Evolutionary conservation across 2,113 vertebrate species (phyloP).

Genomic region (Taxidea taxus): DNA sequence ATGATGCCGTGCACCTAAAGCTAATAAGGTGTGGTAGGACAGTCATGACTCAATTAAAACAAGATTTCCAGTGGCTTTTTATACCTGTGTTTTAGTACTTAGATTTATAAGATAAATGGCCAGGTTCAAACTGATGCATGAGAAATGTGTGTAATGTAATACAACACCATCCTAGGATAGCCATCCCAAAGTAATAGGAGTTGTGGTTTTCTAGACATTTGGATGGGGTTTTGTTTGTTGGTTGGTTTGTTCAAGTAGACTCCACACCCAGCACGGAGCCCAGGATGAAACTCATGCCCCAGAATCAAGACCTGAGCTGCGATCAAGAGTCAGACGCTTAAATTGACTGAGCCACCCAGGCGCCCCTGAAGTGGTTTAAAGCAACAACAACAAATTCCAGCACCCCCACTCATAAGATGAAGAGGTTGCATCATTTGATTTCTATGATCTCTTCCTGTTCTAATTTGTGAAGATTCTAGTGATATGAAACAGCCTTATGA

Average conservation of each 20-base stretch:
- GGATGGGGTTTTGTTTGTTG: not conserved
- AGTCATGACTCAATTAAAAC: not conserved
- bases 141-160: not conserved
- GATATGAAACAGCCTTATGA: not conserved
- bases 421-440: not conserved
- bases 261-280: not conserved
- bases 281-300: not conserved
- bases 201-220: not conserved
- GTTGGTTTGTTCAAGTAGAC: not conserved
- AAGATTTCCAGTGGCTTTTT: not conserved
- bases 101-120: not conserved
- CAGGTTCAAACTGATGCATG: not conserved
- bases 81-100: not conserved
- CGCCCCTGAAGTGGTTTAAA: not conserved
- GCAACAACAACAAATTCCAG: not conserved
- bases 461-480: constrained; percentile 41
- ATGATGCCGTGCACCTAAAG: not conserved
- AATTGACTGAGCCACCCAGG: not conserved
- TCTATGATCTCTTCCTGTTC: not conserved
- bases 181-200: not conserved
- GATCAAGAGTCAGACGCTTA: not conserved
- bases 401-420: not conserved
- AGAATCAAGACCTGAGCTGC: not conserved
- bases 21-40: not conserved
- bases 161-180: not conserved